A percentile compares a stretch with the other conserved stretches of the same genome.
Evolutionary conservation across 2,113 vertebrate species (phyloP).

Genomic region (Tetrao urogallus): DNA sequence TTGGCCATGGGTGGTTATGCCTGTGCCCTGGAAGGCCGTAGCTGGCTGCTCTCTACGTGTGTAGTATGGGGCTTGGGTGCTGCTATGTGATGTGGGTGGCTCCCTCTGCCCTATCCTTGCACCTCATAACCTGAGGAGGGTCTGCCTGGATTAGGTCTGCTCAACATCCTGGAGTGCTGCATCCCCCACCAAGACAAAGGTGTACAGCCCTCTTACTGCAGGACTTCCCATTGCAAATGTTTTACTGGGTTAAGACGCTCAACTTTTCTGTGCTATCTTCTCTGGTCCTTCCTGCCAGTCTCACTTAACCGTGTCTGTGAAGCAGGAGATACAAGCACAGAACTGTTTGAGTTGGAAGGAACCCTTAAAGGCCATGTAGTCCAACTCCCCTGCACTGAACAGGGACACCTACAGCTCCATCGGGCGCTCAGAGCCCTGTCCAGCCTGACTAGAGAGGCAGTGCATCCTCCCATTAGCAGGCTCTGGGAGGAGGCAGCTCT

Average conservation of each 20-base stretch:
- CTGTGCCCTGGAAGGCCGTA: too few relatives aligned
- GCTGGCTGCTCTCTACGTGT: background rate
- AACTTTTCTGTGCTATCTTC: background rate
- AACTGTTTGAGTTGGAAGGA: too few relatives aligned
- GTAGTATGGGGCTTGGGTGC: background rate
- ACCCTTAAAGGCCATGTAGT: too few relatives aligned
- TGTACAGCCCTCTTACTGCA: fast-evolving
- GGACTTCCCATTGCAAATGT: background rate
- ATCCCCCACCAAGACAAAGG: fast-evolving
- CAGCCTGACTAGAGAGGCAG: too few relatives aligned
- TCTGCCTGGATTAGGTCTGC: too few relatives aligned
- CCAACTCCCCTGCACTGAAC: too few relatives aligned
- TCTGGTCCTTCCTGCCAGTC: background rate
- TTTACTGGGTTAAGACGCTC: too few relatives aligned
- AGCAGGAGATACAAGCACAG: too few relatives aligned
- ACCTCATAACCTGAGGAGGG: background rate
- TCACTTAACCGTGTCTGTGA: background rate
- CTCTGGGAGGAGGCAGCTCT: background rate
- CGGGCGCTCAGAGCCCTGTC: too few relatives aligned
- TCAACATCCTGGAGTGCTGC: background rate
- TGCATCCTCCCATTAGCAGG: background rate
- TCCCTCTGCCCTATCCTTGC: background rate
- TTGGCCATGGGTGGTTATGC: fast-evolving
- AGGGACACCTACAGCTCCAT: too few relatives aligned
- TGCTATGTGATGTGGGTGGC: background rate